Evolutionary conservation across 2,797 vertebrate species (phyloP).

Genomic region (Trachurus trachurus): DNA sequence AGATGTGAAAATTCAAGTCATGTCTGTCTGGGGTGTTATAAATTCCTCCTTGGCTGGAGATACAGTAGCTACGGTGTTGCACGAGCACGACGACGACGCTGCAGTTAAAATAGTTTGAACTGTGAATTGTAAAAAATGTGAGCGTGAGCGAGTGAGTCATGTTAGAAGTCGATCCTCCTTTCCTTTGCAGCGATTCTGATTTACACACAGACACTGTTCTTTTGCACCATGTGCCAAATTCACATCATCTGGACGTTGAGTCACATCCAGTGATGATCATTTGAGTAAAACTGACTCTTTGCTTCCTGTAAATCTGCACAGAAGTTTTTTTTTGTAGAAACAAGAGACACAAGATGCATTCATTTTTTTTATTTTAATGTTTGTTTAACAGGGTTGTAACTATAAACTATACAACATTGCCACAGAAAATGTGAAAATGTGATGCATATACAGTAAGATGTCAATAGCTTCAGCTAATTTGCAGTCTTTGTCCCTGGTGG

Average conservation of each 20-base stretch:
- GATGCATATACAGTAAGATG: too few relatives aligned
- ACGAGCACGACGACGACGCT: neutral
- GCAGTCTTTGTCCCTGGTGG: too few relatives aligned
- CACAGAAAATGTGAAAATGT: too few relatives aligned
- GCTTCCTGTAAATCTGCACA: too few relatives aligned
- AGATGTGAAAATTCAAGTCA: constrained; percentile 52
- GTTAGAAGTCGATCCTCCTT: neutral
- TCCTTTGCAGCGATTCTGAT: neutral
- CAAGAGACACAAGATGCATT: too few relatives aligned
- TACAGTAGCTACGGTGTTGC: neutral
- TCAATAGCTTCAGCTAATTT: too few relatives aligned
- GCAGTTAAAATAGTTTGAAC: neutral
- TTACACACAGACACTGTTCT: constrained; percentile 1
- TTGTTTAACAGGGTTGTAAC: too few relatives aligned
- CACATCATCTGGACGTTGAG: neutral
- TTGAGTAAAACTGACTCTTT: too few relatives aligned
- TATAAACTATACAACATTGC: too few relatives aligned
- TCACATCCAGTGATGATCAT: neutral
- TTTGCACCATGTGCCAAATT: neutral
- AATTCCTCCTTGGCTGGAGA: constrained; percentile 22
- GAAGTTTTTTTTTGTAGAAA: too few relatives aligned
- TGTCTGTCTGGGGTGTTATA: neutral
- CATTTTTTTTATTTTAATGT: too few relatives aligned
- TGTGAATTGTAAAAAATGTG: neutral
- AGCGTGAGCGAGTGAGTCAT: too few relatives aligned